A percentile compares a stretch with the other conserved stretches of the same genome.
Evolutionary conservation across 2,113 vertebrate genomes (phyloP).

Genomic region (Butastur rufipennis): DNA sequence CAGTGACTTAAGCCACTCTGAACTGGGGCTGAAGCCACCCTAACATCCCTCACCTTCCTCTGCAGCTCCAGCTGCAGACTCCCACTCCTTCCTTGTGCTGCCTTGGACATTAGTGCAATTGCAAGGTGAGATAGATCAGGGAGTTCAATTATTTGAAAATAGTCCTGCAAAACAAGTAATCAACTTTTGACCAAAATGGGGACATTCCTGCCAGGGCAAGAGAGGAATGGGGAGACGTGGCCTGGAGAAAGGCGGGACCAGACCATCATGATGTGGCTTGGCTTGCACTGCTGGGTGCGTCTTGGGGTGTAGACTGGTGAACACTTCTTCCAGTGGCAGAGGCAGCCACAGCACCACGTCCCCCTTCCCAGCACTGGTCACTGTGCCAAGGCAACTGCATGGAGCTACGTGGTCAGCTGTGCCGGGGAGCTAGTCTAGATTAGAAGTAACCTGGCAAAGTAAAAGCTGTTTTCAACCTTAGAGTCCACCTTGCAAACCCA

Average conservation of each 20-base stretch:
- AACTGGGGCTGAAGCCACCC: neutral
- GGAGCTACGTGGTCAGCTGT: neutral
- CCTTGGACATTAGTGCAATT: neutral
- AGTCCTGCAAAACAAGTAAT: neutral
- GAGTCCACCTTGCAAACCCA: neutral
- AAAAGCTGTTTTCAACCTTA: neutral
- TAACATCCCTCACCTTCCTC: neutral
- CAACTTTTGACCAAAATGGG: neutral
- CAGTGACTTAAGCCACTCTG: neutral
- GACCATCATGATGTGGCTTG: rapidly evolving
- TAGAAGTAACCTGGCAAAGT: neutral
- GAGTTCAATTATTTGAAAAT: neutral
- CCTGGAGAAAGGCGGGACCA: neutral
- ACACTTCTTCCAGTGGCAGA: neutral
- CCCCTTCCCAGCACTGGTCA: neutral
- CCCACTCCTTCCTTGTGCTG: neutral
- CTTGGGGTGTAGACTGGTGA: neutral
- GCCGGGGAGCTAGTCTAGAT: neutral
- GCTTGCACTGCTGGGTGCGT: rapidly evolving
- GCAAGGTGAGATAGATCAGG: neutral
- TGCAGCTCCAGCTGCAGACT: neutral
- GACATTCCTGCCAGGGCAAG: neutral
- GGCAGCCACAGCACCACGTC: neutral
- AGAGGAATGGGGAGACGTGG: neutral
- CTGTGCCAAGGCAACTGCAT: neutral